These are phyloP conservation scores for Ochropleura plecta DNA, from an alignment of 2,888 invertebrate species.

Conservation along the genomic window DNA sequence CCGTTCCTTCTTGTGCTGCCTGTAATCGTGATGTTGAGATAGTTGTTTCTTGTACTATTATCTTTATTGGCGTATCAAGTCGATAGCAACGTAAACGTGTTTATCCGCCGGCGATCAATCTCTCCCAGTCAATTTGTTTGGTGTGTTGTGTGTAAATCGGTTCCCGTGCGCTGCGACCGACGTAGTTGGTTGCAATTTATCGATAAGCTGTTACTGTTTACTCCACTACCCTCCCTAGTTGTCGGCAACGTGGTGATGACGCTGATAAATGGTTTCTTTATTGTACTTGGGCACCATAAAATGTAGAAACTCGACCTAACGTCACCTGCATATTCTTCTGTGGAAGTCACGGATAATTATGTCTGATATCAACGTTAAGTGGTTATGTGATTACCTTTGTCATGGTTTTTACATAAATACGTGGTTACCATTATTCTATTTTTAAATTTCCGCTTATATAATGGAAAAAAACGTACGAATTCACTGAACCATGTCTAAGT, in stretches of 20 bases:
- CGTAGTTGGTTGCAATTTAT: slow-evolving; percentile 68
- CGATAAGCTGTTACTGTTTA: slow-evolving; percentile 69
- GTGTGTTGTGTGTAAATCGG: slow-evolving; percentile 62
- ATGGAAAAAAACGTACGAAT: slow-evolving; percentile 51
- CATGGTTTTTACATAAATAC: slow-evolving; percentile 57
- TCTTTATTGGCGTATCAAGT: slow-evolving; percentile 60
- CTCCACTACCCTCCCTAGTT: slow-evolving; percentile 63
- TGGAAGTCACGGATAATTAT: slow-evolving; percentile 47
- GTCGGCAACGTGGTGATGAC: slow-evolving; percentile 70
- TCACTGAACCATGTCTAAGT: slow-evolving; percentile 56
- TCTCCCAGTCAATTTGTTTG: slow-evolving; percentile 66
- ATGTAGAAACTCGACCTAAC: slow-evolving; percentile 33
- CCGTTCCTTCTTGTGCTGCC: slow-evolving; percentile 68
- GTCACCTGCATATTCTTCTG: slow-evolving; percentile 29
- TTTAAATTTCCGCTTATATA: slow-evolving; percentile 59
- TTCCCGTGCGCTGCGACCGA: slow-evolving; percentile 64
- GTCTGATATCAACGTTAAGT: slow-evolving; percentile 56
- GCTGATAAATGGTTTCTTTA: slow-evolving; percentile 73
- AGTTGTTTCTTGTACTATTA: slow-evolving; percentile 55
- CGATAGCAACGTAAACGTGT: slow-evolving; percentile 53
- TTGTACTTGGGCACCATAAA: slow-evolving; percentile 53
- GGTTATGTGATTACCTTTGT: slow-evolving; percentile 58
- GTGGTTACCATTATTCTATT: slow-evolving; percentile 56
- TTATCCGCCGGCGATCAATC: slow-evolving; percentile 61
- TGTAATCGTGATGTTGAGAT: slow-evolving; percentile 55